Base-by-base conservation (phyloP, 53 echinoderm and acorn worm genomes). In the Antedon mediterranea region DNA sequence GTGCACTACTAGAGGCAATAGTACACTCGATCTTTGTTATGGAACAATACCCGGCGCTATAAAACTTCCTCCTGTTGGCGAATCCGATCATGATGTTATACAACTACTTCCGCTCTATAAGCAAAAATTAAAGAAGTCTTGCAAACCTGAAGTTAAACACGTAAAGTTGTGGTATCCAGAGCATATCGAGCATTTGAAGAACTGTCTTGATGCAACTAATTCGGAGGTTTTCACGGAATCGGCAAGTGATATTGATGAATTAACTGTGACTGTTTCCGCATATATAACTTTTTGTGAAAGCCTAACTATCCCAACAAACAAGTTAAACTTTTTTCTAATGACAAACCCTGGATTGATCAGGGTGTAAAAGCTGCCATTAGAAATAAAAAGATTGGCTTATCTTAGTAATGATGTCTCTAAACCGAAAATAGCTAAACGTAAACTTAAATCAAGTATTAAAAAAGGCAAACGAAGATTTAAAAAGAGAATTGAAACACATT, bases 231-330 rank as follows among this genome's bases (percentile, higher is more conserved):
- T 90, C 34, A 57, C 23, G 9, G 57, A 57, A 6, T 57, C 57
- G 2, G 57, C 57, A 2, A 57, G 23, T 3, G 20, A 57, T 23
- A 57, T 57, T 15, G 57, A 57, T 57, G 57, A 57, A 57, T 26
- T 57, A 26, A 84, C 81, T 11, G 76, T 79, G 28, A 28, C 81
- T 23, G 74, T 86, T 9, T 79, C 84, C 32, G 82, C 78, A 27
- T 90, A 90, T 74, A 57, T 57, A 18, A 82, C 81, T 13, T 90
- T 90, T 71, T 89, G 90, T 34, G 76, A 79, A 7, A 82, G 76
- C 72, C 18, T 84, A 9, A 80, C 34, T 71, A 86, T 87, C 43
- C 86, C 86, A 18, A 26, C 18, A 80, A 80, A 34, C 74, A 29
- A 32, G 75, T 84, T 26, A 84, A 34, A 34, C 77, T 34, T 29